These are phyloP conservation scores for Pygoscelis antarcticus DNA, from an alignment of 2,113 vertebrate genomes.

Conservation along the genomic window DNA sequence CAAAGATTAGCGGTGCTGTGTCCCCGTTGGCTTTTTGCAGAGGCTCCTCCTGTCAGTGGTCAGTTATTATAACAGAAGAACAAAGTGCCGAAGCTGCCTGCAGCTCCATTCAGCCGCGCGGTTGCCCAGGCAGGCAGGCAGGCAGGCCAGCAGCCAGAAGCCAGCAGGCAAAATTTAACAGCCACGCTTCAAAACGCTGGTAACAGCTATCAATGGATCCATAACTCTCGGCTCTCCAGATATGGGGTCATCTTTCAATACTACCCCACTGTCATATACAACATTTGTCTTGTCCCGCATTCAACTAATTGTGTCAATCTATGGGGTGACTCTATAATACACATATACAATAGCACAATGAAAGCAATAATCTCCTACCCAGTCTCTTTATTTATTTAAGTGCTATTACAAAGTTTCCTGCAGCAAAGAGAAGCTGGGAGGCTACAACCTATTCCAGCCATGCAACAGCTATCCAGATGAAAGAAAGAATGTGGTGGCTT, in stretches of 20 bases:
- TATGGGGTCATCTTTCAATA: slow-evolving; percentile 89
- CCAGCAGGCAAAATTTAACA: slow-evolving; percentile 83
- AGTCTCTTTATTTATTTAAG: slow-evolving; percentile 87
- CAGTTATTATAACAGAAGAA: slow-evolving; percentile 73
- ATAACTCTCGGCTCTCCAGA: slow-evolving; percentile 82
- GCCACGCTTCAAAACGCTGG: slow-evolving; percentile 79
- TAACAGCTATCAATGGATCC: slow-evolving; percentile 80
- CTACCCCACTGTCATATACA: slow-evolving; percentile 88
- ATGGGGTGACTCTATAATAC: slow-evolving; percentile 77
- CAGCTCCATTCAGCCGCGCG: slow-evolving; percentile 76
- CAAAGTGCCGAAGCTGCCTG: slow-evolving; percentile 82
- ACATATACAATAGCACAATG: slow-evolving; percentile 92
- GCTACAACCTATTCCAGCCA: slow-evolving; percentile 24
- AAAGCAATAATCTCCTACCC: slow-evolving; percentile 90
- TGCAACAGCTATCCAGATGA: background rate
- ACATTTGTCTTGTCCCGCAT: slow-evolving; percentile 85
- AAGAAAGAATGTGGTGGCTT: background rate
- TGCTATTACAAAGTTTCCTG: slow-evolving; percentile 90
- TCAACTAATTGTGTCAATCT: slow-evolving; percentile 80
- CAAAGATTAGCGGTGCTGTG: slow-evolving; percentile 51
- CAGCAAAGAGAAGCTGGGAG: slow-evolving; percentile 80
- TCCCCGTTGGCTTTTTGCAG: slow-evolving; percentile 47
- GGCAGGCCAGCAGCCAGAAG: slow-evolving; percentile 81
- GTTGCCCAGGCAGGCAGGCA: slow-evolving; percentile 73
- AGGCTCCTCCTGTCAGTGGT: slow-evolving; percentile 72